These are phyloP conservation scores for Heterodera carotae DNA, from an alignment of 1,140 invertebrate genomes.

Conservation along the genomic window DNA sequence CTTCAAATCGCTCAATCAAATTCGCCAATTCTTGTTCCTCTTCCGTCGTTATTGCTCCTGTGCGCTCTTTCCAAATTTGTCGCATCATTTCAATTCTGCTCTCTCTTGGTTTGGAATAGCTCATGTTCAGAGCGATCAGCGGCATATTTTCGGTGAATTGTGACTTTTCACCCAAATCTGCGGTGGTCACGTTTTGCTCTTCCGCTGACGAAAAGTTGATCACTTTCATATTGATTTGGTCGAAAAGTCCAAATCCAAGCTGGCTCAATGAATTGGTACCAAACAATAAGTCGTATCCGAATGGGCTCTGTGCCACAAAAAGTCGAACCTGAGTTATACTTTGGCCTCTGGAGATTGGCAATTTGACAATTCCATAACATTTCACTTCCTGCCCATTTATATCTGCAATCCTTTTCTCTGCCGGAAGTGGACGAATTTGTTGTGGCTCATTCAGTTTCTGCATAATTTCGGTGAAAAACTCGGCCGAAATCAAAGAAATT, in stretches of 20 bases:
- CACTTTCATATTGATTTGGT: not conserved
- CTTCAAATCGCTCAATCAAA: not conserved
- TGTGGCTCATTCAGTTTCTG: not conserved
- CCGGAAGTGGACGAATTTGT: not conserved
- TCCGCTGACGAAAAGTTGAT: not conserved
- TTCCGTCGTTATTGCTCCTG: not conserved
- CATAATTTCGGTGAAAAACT: not conserved
- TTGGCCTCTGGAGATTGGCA: not conserved
- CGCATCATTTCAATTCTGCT: not conserved
- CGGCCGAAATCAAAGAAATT: not conserved
- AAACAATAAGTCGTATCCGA: slow-evolving; percentile 12
- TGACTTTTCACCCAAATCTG: no score
- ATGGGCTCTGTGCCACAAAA: not conserved
- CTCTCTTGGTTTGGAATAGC: no score
- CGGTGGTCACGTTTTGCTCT: not conserved
- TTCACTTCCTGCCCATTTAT: slow-evolving; percentile 12
- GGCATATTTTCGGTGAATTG: no score
- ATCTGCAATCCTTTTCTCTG: not conserved
- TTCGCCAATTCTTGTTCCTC: not conserved
- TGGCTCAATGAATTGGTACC: slow-evolving; percentile 12
- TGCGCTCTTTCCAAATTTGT: not conserved
- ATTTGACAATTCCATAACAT: slow-evolving; percentile 10
- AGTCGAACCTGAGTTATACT: not conserved
- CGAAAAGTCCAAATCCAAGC: slow-evolving; percentile 2
- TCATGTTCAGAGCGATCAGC: no score